Percentiles rank a stretch among this genome's conserved stretches.
Conservation (phyloP, 2,888 invertebrate species). For the Phyto melanocephala region DNA sequence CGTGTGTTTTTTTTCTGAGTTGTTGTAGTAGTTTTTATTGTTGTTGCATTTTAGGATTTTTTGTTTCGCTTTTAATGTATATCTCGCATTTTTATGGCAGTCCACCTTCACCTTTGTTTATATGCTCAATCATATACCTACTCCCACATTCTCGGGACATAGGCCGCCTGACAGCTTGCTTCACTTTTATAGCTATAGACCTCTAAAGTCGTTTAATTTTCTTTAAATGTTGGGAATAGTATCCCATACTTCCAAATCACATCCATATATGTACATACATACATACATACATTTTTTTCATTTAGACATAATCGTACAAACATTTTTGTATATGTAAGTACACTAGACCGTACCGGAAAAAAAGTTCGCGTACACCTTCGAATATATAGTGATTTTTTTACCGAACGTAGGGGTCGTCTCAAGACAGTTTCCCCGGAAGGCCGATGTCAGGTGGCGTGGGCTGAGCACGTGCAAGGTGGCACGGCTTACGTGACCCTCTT, state of each 20-base stretch:
- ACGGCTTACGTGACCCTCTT: no score
- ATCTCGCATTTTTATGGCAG: conserved; percentile 25
- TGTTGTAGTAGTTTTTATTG: not conserved
- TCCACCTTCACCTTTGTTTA: conserved; percentile 42
- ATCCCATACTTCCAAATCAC: not conserved
- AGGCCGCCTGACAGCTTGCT: conserved; percentile 50
- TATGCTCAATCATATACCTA: conserved; percentile 43
- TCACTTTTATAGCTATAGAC: conserved; percentile 37
- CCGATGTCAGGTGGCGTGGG: no score
- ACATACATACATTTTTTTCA: not conserved
- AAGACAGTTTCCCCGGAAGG: no score
- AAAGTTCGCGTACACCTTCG: no score
- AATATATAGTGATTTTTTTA: no score
- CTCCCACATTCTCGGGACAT: conserved; percentile 26
- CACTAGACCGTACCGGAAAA: no score
- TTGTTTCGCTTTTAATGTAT: conserved; percentile 22
- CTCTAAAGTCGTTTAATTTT: conserved; percentile 52
- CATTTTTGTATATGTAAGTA: not conserved
- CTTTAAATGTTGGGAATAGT: conserved; percentile 34
- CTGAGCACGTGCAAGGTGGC: no score
- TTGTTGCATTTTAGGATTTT: conserved; percentile 23
- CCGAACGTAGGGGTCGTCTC: no score
- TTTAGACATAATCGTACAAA: no score
- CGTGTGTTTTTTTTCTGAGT: not conserved
- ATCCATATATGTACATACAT: not conserved